Evolutionary conservation across 1,140 invertebrate genomes (phyloP).

Genomic region (Gryllus bimaculatus): DNA sequence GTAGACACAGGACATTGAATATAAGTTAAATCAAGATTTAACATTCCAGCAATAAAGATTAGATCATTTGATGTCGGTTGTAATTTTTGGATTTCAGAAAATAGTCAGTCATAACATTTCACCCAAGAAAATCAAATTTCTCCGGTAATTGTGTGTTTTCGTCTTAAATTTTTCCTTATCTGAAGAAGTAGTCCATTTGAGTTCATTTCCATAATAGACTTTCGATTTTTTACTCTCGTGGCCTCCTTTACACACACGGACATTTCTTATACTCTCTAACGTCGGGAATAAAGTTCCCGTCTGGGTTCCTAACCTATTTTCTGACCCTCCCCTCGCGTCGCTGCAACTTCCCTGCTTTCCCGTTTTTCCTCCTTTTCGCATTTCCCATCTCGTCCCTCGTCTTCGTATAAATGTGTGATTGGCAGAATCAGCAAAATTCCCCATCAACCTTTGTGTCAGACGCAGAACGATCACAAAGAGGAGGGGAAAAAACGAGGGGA

Average conservation of each 20-base stretch:
- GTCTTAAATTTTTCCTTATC: constrained; percentile 14
- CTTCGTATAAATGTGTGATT: constrained; percentile 11
- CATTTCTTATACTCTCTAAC: no score
- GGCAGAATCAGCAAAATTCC: constrained; percentile 12
- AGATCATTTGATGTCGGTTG: no score
- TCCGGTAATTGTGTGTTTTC: background rate
- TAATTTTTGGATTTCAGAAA: no score
- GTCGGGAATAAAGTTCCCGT: no score
- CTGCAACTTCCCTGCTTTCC: background rate
- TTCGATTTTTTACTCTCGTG: background rate
- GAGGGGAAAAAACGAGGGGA: background rate
- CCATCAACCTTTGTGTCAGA: constrained; percentile 11
- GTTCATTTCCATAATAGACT: constrained; percentile 16
- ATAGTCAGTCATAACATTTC: background rate
- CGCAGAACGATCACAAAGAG: background rate
- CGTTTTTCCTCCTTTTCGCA: background rate
- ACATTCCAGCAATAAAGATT: no score
- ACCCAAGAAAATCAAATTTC: background rate
- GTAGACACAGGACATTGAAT: no score
- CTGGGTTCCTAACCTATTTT: no score
- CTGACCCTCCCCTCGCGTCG: no score
- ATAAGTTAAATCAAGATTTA: no score
- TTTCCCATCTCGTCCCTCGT: background rate
- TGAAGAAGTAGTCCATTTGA: constrained; percentile 1
- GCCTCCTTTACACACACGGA: no score